These are phyloP conservation scores for Poecile atricapillus DNA, from an alignment of 2,113 vertebrate species.

Conservation along the genomic window DNA sequence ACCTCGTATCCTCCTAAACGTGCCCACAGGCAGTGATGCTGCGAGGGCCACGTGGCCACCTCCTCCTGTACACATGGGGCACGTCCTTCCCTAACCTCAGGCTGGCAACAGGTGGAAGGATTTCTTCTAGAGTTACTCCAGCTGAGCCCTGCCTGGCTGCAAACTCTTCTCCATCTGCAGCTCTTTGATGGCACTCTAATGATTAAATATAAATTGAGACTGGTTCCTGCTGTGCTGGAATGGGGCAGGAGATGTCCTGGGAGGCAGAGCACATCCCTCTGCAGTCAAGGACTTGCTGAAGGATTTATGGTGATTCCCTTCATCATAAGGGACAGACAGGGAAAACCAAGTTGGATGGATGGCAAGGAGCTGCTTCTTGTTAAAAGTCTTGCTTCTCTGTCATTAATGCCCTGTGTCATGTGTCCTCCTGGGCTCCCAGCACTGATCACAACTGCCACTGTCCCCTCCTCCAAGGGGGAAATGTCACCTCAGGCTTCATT, in stretches of 20 bases:
- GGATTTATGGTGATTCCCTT: not conserved
- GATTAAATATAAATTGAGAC: not conserved
- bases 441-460: accelerated
- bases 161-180: not conserved
- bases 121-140: constrained; percentile 51
- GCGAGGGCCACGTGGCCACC: not conserved
- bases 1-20: accelerated
- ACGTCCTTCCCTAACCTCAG: constrained; percentile 13
- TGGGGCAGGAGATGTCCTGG: not conserved
- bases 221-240: not conserved
- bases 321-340: not conserved
- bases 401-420: no score
- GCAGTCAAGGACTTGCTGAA: not conserved
- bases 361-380: not conserved
- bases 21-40: not conserved
- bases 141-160: constrained; percentile 11
- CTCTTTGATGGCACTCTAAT: not conserved
- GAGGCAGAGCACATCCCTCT: not conserved
- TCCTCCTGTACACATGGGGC: accelerated
- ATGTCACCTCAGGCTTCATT: not conserved
- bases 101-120: constrained; percentile 30
- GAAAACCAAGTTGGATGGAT: not conserved
- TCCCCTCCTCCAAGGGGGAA: not conserved
- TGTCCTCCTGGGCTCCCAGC: not conserved
- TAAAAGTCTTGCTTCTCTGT: not conserved